A percentile compares a stretch with the other conserved stretches of the same genome.
phyloP scores from a whole-genome alignment of 2,113 vertebrate species.

The Mustelus asterias region DNA sequence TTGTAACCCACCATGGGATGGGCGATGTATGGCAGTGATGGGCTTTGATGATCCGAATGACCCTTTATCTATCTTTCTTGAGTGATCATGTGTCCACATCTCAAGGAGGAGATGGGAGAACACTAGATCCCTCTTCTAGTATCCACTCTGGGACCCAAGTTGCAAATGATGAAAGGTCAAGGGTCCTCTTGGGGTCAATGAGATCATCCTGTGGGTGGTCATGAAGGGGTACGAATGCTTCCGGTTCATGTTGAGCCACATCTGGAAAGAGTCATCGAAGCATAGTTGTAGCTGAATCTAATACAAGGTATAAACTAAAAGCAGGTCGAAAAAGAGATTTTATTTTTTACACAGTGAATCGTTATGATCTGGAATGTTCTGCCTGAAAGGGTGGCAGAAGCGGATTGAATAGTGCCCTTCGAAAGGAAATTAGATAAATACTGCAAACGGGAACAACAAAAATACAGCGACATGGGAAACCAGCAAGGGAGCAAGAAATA shows the following conservation, averaged over 20 bases:
- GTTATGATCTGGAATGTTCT: not conserved
- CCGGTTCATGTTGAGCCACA: not conserved
- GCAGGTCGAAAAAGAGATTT: not conserved
- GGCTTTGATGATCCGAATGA: not conserved
- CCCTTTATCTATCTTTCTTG: not conserved
- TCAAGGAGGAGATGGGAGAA: not conserved
- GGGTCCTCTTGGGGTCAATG: not conserved
- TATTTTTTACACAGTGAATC: not conserved
- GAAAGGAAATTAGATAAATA: not conserved
- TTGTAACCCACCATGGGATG: not conserved
- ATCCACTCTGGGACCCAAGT: not conserved
- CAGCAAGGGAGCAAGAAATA: not conserved
- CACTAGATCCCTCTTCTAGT: not conserved
- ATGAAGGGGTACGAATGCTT: not conserved
- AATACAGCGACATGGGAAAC: not conserved
- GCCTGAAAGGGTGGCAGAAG: not conserved
- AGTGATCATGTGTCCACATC: not conserved
- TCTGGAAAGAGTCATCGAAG: not conserved
- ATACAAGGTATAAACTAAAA: not conserved
- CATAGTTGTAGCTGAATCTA: not conserved
- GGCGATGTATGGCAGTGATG: not conserved
- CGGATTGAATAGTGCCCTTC: not conserved
- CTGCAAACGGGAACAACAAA: not conserved
- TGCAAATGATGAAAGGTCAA: not conserved
- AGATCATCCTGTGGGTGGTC: not conserved